phyloP scores from a whole-genome alignment of 2,888 invertebrate genomes.

The Notodromas monacha region DNA sequence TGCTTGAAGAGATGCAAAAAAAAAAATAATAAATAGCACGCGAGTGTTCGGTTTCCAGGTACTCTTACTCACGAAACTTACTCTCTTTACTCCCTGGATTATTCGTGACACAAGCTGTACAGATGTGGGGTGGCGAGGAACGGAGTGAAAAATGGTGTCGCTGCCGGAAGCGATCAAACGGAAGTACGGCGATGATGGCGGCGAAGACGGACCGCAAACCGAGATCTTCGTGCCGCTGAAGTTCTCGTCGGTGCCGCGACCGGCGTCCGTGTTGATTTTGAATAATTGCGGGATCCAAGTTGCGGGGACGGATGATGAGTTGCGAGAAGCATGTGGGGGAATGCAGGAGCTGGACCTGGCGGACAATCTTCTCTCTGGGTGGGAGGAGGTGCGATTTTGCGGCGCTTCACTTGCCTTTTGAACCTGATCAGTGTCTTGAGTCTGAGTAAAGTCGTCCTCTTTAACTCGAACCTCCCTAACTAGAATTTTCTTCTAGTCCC shows the following conservation, averaged over 20 bases:
- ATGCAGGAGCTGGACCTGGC: slow-evolving; percentile 81
- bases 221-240: slow-evolving; percentile 43
- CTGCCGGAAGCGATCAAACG: slow-evolving; percentile 57
- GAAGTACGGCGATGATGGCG: slow-evolving; percentile 34
- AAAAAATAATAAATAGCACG: too few relatives aligned
- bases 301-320: slow-evolving; percentile 44
- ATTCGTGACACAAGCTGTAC: too few relatives aligned
- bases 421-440: too few relatives aligned
- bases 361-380: slow-evolving; percentile 52
- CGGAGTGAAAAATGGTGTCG: slow-evolving; percentile 56
- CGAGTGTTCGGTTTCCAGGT: too few relatives aligned
- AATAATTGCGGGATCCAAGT: slow-evolving; percentile 69
- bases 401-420: too few relatives aligned
- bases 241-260: slow-evolving; percentile 30
- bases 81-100: too few relatives aligned
- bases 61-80: too few relatives aligned
- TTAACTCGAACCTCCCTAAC: too few relatives aligned
- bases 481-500: too few relatives aligned
- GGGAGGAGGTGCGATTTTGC: slow-evolving; percentile 35
- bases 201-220: slow-evolving; percentile 27
- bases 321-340: slow-evolving; percentile 47
- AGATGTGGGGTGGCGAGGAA: too few relatives aligned
- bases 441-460: too few relatives aligned
- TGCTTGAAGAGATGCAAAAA: too few relatives aligned
- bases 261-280: slow-evolving; percentile 28